Evolutionary conservation across 1,140 invertebrate genomes (phyloP).

Genomic region (Reticulitermes speratus): DNA sequence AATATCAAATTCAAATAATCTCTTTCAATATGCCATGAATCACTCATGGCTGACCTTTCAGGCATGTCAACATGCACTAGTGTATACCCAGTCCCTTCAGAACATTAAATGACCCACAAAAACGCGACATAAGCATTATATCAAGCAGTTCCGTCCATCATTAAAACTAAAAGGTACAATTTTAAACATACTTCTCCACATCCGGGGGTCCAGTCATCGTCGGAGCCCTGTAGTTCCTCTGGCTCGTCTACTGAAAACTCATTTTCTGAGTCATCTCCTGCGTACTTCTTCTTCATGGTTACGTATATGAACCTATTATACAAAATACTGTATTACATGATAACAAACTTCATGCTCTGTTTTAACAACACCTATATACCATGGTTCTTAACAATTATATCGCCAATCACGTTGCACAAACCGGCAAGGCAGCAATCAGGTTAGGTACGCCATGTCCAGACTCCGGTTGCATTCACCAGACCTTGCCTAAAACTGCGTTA

Average conservation of each 20-base stretch:
- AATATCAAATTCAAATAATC: too few relatives aligned
- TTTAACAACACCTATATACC: neutral
- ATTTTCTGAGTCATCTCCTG: constrained; percentile 44
- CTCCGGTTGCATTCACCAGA: neutral
- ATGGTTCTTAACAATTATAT: neutral
- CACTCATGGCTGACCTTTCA: too few relatives aligned
- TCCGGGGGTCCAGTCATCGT: constrained; percentile 49
- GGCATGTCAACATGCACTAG: too few relatives aligned
- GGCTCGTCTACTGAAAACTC: constrained; percentile 51
- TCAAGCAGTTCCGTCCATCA: constrained; percentile 26
- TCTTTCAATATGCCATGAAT: too few relatives aligned
- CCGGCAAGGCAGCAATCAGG: neutral
- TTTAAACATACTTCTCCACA: constrained; percentile 44
- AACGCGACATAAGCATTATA: neutral
- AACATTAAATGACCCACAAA: neutral
- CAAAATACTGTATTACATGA: neutral
- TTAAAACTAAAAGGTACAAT: constrained; percentile 33
- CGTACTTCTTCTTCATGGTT: constrained; percentile 32
- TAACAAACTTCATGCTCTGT: neutral
- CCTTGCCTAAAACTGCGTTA: neutral
- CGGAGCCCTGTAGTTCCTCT: constrained; percentile 50
- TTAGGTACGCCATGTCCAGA: constrained; percentile 2
- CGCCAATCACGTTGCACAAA: neutral
- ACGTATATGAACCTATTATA: neutral
- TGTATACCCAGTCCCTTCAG: too few relatives aligned